Conservation (phyloP, 2,113 vertebrate genomes). For the Clinocottus analis region DNA sequence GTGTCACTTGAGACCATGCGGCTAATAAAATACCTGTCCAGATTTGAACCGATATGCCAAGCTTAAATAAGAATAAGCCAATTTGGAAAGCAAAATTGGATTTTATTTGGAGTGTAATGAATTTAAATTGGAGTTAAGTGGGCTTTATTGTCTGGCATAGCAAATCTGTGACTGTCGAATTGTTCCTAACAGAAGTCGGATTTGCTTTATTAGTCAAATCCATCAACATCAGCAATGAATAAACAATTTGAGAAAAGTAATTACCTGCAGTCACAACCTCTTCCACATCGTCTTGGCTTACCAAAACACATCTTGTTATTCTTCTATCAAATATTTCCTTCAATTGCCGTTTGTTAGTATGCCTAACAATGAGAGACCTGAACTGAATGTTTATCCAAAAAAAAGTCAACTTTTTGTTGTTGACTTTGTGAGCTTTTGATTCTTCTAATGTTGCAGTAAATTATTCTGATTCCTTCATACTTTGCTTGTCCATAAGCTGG, state of each 20-base stretch:
- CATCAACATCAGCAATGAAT: slow-evolving; percentile 11
- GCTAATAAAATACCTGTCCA: slow-evolving; percentile 37
- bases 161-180: slow-evolving; percentile 6
- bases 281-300: neutral
- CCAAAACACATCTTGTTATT: neutral
- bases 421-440: too few species aligned
- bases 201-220: slow-evolving; percentile 22
- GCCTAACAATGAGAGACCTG: neutral
- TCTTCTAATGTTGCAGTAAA: too few species aligned
- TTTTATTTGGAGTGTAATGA: slow-evolving; percentile 44
- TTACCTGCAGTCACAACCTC: slow-evolving; percentile 9
- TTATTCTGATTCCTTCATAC: too few species aligned
- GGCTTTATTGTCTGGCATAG: slow-evolving; percentile 2
- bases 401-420: too few species aligned
- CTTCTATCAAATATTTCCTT: neutral
- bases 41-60: slow-evolving; percentile 12
- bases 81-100: slow-evolving; percentile 36
- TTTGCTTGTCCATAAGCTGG: too few species aligned
- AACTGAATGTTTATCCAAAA: too few species aligned
- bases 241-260: slow-evolving; percentile 16
- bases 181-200: neutral
- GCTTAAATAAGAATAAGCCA: slow-evolving; percentile 17
- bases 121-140: slow-evolving; percentile 46
- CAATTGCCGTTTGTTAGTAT: neutral
- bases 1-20: slow-evolving; percentile 27